phyloP scores from a whole-genome alignment of 2,113 vertebrate genomes.

The Motacilla alba region DNA sequence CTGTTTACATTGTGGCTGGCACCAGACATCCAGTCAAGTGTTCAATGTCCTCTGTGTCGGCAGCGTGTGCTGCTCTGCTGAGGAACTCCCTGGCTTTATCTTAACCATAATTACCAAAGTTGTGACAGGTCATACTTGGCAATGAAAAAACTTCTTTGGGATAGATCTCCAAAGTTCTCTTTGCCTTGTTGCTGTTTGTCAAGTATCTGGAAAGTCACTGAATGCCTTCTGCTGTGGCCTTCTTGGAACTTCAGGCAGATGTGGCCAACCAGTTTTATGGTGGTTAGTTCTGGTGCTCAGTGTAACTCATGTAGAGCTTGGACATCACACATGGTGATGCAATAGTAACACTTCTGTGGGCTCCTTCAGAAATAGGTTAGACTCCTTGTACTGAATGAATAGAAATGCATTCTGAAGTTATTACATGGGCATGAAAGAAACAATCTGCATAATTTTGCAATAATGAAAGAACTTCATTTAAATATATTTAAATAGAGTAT shows the following conservation, averaged over 20 bases:
- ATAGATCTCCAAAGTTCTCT: not conserved
- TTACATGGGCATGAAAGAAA: not conserved
- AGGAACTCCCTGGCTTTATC: not conserved
- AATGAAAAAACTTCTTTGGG: not conserved
- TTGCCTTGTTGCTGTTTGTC: not conserved
- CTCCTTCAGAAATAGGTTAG: not conserved
- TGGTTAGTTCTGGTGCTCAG: not conserved
- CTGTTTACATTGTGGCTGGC: not conserved
- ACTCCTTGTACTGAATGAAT: not conserved
- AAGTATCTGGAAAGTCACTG: not conserved
- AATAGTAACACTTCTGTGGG: not conserved
- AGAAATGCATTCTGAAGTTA: not conserved
- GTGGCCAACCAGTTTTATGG: not conserved
- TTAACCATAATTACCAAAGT: not conserved
- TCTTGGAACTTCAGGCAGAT: not conserved
- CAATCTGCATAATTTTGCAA: not conserved
- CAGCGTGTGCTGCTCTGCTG: not conserved
- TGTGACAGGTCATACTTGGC: not conserved
- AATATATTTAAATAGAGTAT: not conserved
- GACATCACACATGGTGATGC: accelerated
- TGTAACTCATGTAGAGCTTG: not conserved
- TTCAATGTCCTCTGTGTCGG: not conserved
- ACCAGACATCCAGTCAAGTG: not conserved
- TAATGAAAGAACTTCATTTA: not conserved
- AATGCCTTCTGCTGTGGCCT: not conserved